Evolutionary conservation across 2,888 invertebrate genomes (phyloP).

Genomic region (Cheiracanthium punctorium): DNA sequence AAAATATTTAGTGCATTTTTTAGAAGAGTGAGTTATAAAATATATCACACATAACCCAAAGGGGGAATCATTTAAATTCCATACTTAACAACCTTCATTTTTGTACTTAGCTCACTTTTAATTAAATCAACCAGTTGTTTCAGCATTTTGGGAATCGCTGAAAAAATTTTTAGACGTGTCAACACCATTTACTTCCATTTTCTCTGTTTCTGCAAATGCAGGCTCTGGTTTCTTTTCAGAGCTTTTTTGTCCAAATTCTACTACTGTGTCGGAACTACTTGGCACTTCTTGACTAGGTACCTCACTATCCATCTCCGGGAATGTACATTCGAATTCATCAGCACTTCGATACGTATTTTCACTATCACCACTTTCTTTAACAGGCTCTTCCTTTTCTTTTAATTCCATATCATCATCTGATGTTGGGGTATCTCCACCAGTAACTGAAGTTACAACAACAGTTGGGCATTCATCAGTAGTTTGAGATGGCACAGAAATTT

Average conservation of each 20-base stretch:
- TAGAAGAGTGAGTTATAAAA: not conserved
- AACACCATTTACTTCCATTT: slow-evolving; percentile 52
- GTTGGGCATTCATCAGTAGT: slow-evolving; percentile 55
- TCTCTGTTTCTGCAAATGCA: slow-evolving; percentile 29
- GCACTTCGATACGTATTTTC: slow-evolving; percentile 17
- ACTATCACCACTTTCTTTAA: not conserved
- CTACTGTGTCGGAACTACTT: not conserved
- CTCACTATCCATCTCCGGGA: slow-evolving; percentile 29
- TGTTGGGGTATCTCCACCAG: slow-evolving; percentile 48
- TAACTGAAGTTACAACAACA: slow-evolving; percentile 45
- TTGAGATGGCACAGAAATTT: slow-evolving; percentile 28
- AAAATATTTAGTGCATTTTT: not conserved
- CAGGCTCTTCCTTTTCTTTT: slow-evolving; percentile 31
- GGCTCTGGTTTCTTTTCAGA: not conserved
- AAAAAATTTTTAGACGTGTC: slow-evolving; percentile 33
- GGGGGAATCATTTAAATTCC: not conserved
- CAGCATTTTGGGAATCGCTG: slow-evolving; percentile 19
- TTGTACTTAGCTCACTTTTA: not conserved
- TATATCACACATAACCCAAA: not conserved
- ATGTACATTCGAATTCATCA: slow-evolving; percentile 55
- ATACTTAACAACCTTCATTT: not conserved
- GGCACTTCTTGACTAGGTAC: slow-evolving; percentile 20
- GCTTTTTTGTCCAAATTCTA: not conserved
- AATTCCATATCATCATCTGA: slow-evolving; percentile 58
- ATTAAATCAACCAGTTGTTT: slow-evolving; percentile 46